These are phyloP conservation scores for Heterodera carotae DNA, from an alignment of 1,140 invertebrate species.

Conservation along the genomic window DNA sequence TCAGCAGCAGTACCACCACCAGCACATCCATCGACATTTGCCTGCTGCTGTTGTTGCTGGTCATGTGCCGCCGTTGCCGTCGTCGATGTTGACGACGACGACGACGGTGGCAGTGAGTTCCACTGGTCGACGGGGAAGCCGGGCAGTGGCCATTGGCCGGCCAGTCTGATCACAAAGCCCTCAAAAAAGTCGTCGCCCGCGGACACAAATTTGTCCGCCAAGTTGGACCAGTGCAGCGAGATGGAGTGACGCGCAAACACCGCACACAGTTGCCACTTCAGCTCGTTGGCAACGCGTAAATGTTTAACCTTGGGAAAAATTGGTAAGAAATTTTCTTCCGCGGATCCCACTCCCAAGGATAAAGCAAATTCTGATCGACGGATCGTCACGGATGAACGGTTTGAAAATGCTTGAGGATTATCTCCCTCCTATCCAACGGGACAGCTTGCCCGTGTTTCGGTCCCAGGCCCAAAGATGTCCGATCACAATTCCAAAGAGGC, in stretches of 20 bases:
- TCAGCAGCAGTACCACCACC: conserved; percentile 7
- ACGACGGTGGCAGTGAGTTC: conserved; percentile 47
- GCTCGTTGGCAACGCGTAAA: conserved; percentile 48
- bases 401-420: too few species aligned
- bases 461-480: too few species aligned
- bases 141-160: conserved; percentile 56
- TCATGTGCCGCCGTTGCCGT: neutral
- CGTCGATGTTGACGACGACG: neutral
- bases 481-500: too few species aligned
- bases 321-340: neutral
- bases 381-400: too few species aligned
- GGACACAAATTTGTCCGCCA: conserved; percentile 30
- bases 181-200: conserved; percentile 49
- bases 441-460: too few species aligned
- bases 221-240: conserved; percentile 35
- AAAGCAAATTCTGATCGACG: too few species aligned
- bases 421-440: too few species aligned
- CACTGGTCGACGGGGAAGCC: conserved; percentile 56
- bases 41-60: conserved; percentile 7
- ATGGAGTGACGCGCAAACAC: conserved; percentile 29
- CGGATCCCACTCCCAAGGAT: neutral
- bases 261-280: conserved; percentile 59
- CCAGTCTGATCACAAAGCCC: conserved; percentile 47
- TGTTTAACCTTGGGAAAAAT: conserved; percentile 29
- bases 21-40: conserved; percentile 12